Evolutionary conservation across 30 jellyfish, hydroid and myxozoan genomes (phyloP).

Genomic region (Nemopilema nomurai): DNA sequence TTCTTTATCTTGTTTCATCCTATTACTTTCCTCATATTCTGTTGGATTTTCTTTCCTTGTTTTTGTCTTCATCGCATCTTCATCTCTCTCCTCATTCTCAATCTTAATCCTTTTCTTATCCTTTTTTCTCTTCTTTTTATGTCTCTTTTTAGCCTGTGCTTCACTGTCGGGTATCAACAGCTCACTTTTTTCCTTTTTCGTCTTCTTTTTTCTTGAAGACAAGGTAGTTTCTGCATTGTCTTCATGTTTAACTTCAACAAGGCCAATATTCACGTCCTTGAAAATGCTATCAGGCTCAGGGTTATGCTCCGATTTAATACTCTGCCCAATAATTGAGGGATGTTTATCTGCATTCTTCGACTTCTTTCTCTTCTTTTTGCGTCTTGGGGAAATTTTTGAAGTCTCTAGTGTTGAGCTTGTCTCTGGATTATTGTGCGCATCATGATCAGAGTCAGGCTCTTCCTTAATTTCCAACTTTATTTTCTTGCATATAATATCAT

Average conservation of each 20-base stretch:
- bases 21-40: no score
- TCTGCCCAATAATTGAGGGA: neutral
- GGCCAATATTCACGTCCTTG: neutral
- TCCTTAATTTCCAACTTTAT: neutral
- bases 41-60: no score
- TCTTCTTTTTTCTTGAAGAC: neutral
- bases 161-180: no score
- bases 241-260: neutral
- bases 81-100: no score
- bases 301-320: neutral
- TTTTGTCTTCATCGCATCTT: no score
- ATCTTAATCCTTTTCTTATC: no score
- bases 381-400: neutral
- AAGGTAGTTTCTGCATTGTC: no score
- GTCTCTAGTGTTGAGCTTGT: neutral
- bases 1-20: no score
- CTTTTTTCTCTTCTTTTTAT: conserved; percentile 12
- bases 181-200: neutral
- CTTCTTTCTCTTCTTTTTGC: neutral
- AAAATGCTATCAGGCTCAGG: neutral
- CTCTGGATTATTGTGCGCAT: neutral
- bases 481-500: neutral
- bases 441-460: neutral
- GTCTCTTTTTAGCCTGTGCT: no score
- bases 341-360: neutral